A percentile compares a stretch with the other conserved stretches of the same genome.
phyloP scores from a whole-genome alignment of 2,888 invertebrate genomes.

The Melitaea athalia region DNA sequence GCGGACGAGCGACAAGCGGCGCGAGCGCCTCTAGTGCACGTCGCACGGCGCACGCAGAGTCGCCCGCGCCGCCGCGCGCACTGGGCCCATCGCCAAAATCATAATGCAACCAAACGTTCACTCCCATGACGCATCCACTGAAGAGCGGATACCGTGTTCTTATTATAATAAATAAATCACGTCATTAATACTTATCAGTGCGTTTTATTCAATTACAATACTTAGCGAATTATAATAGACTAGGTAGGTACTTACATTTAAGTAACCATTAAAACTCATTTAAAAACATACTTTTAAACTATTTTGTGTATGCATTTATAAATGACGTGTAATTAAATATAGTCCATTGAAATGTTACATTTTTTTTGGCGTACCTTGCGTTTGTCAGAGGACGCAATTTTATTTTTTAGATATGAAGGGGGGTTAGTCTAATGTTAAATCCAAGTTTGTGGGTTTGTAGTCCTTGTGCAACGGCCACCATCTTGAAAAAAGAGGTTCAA shows the following conservation, averaged over 20 bases:
- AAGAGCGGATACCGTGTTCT: conserved; percentile 36
- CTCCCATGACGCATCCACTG: conserved; percentile 35
- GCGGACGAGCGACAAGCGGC: conserved; percentile 30
- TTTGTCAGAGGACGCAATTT: no score
- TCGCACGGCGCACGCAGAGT: conserved; percentile 24
- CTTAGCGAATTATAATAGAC: conserved; percentile 36
- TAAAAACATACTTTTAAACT: background rate
- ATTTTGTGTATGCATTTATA: no score
- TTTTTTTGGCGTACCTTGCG: no score
- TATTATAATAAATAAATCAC: conserved; percentile 34
- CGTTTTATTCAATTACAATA: conserved; percentile 38
- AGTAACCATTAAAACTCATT: conserved; percentile 13
- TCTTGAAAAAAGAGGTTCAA: no score
- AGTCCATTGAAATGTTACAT: no score
- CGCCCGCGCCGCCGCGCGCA: conserved; percentile 32
- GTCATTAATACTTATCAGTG: conserved; percentile 37
- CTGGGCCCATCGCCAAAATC: conserved; percentile 44
- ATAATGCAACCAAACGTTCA: conserved; percentile 40
- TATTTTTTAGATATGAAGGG: no score
- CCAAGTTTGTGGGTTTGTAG: no score
- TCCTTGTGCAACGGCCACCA: no score
- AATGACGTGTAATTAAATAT: no score
- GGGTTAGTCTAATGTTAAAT: no score
- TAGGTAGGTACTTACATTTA: conserved; percentile 41
- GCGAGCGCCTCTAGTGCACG: conserved; percentile 27